Evolutionary conservation across 2,113 vertebrate genomes (phyloP).

Genomic region (Ceyx melanurus): DNA sequence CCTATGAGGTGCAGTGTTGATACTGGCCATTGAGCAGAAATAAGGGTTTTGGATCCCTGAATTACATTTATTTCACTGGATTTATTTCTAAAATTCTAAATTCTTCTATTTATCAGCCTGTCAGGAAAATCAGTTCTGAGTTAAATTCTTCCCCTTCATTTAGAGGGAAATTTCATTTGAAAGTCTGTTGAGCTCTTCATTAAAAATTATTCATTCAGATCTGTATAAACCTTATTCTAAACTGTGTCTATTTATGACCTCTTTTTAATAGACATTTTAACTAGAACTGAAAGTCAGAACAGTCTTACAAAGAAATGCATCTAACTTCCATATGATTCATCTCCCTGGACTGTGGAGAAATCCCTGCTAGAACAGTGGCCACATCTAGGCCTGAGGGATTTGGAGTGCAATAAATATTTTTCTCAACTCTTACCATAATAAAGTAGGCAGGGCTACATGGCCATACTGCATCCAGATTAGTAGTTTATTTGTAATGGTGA

Average conservation of each 20-base stretch:
- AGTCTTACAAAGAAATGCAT: neutral
- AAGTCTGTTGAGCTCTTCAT: neutral
- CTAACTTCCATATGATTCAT: neutral
- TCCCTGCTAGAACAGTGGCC: neutral
- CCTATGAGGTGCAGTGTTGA: neutral
- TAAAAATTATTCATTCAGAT: neutral
- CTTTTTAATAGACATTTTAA: neutral
- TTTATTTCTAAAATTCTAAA: neutral
- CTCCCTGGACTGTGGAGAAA: neutral
- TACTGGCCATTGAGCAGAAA: neutral
- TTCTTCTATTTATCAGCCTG: neutral
- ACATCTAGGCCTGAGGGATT: neutral
- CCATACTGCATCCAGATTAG: neutral
- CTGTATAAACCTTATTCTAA: neutral
- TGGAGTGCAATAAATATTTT: neutral
- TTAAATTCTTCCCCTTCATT: neutral
- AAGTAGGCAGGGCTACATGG: neutral
- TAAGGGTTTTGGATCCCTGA: neutral
- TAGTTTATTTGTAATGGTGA: neutral
- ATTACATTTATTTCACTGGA: neutral
- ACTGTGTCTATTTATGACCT: neutral
- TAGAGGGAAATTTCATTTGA: neutral
- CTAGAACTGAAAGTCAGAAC: neutral
- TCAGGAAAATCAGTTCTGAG: neutral
- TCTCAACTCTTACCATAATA: neutral